phyloP scores from a whole-genome alignment of 2,888 invertebrate species.

The Cheilosia variabilis region DNA sequence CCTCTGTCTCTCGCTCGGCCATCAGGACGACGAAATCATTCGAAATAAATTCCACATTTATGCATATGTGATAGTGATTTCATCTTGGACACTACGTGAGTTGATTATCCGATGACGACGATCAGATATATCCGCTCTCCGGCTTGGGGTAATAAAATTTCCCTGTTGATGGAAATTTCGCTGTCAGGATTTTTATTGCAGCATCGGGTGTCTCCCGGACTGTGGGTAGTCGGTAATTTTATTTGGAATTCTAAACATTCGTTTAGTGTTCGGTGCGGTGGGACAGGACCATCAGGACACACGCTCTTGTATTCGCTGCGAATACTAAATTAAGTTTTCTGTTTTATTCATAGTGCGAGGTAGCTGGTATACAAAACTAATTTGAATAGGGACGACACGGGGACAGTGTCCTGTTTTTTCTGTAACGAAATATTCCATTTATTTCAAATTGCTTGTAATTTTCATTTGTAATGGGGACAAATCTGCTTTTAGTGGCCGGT shows the following conservation, averaged over 20 bases:
- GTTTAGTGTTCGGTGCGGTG: slow-evolving; percentile 50
- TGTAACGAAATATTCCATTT: slow-evolving; percentile 66
- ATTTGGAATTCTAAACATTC: slow-evolving; percentile 75
- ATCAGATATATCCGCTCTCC: slow-evolving; percentile 10
- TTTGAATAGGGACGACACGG: slow-evolving; percentile 59
- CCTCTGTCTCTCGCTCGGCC: too few species aligned
- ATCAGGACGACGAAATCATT: slow-evolving; percentile 62
- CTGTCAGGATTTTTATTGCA: slow-evolving; percentile 72
- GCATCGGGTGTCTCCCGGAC: slow-evolving; percentile 4
- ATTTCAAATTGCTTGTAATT: slow-evolving; percentile 70
- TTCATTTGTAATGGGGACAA: slow-evolving; percentile 53
- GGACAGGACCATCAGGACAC: background rate
- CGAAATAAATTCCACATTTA: slow-evolving; percentile 80
- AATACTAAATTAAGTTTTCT: slow-evolving; percentile 67
- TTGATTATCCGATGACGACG: slow-evolving; percentile 71
- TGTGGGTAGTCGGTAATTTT: slow-evolving; percentile 43
- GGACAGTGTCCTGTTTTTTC: slow-evolving; percentile 1
- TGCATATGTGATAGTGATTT: slow-evolving; percentile 82
- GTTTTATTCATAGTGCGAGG: slow-evolving; percentile 57
- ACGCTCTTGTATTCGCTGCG: slow-evolving; percentile 51
- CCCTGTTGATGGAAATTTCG: slow-evolving; percentile 74
- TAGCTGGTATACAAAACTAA: slow-evolving; percentile 50
- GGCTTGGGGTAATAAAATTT: slow-evolving; percentile 53
- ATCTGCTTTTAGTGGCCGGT: slow-evolving; percentile 30
- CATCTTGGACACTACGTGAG: slow-evolving; percentile 80